Evolutionary conservation across 2,113 vertebrate species (phyloP).

Genomic region (Tachycineta bicolor): DNA sequence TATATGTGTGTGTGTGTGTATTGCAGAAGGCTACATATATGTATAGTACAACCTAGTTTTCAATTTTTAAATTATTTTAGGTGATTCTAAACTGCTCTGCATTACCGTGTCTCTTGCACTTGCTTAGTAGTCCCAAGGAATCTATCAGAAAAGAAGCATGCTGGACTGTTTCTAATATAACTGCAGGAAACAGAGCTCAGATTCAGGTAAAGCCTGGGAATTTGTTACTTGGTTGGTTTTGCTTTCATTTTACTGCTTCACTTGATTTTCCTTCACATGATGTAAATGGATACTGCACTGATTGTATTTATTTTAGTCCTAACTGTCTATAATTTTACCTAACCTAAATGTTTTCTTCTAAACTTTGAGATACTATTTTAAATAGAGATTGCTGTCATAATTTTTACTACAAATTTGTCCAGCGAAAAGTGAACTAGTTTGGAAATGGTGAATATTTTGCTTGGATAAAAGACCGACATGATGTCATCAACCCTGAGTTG

Average conservation of each 20-base stretch:
- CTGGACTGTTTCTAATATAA: constrained; percentile 94
- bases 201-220: constrained; percentile 77
- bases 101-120: constrained; percentile 89
- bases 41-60: neutral
- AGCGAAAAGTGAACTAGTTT: neutral
- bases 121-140: constrained; percentile 91
- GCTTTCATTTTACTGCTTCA: neutral
- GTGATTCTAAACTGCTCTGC: constrained; percentile 92
- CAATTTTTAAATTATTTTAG: constrained; percentile 69
- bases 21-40: neutral
- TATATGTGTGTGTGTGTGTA: neutral
- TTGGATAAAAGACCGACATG: neutral
- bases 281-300: neutral
- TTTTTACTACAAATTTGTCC: neutral
- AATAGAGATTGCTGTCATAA: neutral
- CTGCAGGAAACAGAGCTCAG: constrained; percentile 90
- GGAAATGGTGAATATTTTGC: neutral
- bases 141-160: constrained; percentile 92
- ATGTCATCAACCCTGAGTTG: neutral
- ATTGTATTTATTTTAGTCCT: neutral
- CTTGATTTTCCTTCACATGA: neutral
- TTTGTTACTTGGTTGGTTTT: neutral
- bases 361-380: neutral
- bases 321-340: neutral
- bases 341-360: neutral